phyloP scores from a whole-genome alignment of 2,888 invertebrate species.

The Lobophora halterata region DNA sequence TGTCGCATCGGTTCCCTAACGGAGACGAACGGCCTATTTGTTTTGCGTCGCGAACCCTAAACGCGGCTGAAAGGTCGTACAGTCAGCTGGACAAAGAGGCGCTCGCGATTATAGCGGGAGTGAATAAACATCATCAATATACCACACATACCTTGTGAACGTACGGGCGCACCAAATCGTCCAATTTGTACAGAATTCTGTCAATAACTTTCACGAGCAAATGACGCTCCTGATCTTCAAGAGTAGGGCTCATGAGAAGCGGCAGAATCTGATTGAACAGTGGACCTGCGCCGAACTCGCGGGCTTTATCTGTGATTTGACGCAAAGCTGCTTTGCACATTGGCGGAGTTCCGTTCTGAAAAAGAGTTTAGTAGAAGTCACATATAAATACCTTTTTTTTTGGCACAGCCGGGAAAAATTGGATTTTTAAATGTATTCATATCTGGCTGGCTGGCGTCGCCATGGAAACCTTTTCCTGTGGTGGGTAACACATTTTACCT shows the following conservation, averaged over 20 bases:
- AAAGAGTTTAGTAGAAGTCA: background rate
- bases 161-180: conserved; percentile 98
- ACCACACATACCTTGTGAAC: conserved; percentile 96
- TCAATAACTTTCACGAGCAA: conserved; percentile 99
- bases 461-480: too few species aligned
- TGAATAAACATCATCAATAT: too few species aligned
- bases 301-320: conserved; percentile 99
- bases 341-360: conserved; percentile 96
- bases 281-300: conserved; percentile 99
- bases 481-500: conserved; percentile 59
- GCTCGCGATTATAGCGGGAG: too few species aligned
- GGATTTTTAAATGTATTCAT: too few species aligned
- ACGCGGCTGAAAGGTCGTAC: too few species aligned
- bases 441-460: too few species aligned
- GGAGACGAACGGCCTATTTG: too few species aligned
- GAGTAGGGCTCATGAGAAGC: conserved; percentile 99
- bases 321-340: conserved; percentile 99
- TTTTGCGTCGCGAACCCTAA: too few species aligned
- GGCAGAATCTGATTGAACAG: conserved; percentile 99
- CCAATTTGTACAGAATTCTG: conserved; percentile 97
- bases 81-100: too few species aligned
- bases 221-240: conserved; percentile 99
- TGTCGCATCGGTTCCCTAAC: too few species aligned
- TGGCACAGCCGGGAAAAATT: too few species aligned
- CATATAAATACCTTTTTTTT: too few species aligned